Percentiles rank a stretch among this genome's conserved stretches.
Conservation (phyloP, 1,140 invertebrate genomes). For the Drosophila bipectinata region DNA sequence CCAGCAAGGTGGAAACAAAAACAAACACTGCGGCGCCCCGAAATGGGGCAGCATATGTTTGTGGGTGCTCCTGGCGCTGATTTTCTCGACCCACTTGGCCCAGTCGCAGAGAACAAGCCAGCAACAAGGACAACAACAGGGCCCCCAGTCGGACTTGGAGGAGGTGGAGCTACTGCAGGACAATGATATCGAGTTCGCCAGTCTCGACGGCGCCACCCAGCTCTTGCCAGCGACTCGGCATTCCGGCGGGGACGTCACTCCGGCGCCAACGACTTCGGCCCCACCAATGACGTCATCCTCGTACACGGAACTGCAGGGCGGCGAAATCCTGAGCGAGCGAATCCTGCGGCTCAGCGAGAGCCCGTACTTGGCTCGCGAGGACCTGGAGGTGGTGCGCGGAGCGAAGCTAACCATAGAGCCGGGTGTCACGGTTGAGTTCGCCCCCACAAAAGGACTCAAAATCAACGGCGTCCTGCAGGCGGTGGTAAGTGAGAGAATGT, state of each 20-base stretch:
- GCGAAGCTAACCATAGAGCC: constrained; percentile 92
- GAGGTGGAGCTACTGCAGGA: constrained; percentile 67
- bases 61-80: constrained; percentile 37
- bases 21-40: constrained; percentile 15
- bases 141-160: constrained; percentile 16
- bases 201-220: constrained; percentile 79
- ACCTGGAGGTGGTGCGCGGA: constrained; percentile 90
- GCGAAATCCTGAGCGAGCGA: constrained; percentile 85
- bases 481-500: constrained; percentile 87
- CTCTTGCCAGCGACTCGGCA: constrained; percentile 60
- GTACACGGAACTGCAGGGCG: constrained; percentile 79
- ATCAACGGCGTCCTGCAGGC: constrained; percentile 94
- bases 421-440: constrained; percentile 93
- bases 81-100: constrained; percentile 68
- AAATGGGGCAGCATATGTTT: constrained; percentile 65
- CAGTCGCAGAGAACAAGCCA: constrained; percentile 38
- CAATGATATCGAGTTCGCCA: constrained; percentile 76
- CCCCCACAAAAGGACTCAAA: constrained; percentile 95
- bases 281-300: constrained; percentile 65
- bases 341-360: constrained; percentile 86
- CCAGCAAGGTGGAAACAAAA: constrained; percentile 7
- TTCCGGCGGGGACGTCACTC: constrained; percentile 54
- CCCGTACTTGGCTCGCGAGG: constrained; percentile 91
- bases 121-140: constrained; percentile 5
- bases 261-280: constrained; percentile 61